phyloP scores from a whole-genome alignment of 2,113 vertebrate species.

The Actenoides hombroni region DNA sequence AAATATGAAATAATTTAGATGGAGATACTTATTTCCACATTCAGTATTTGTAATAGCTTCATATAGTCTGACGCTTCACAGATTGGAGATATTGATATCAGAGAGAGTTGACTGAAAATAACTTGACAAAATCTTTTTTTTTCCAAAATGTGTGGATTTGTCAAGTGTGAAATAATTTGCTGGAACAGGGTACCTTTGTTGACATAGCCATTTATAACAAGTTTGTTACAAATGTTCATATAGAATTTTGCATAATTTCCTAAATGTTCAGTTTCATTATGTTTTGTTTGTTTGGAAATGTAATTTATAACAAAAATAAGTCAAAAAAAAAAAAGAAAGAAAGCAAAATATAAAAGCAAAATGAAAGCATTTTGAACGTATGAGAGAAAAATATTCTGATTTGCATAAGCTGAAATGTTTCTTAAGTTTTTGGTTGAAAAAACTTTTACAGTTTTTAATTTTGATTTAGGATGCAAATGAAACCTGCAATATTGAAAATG shows the following conservation, averaged over 20 bases:
- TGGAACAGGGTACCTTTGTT: neutral
- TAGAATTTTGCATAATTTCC: neutral
- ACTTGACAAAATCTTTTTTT: neutral
- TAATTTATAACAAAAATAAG: neutral
- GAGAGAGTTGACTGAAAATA: neutral
- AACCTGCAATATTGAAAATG: neutral
- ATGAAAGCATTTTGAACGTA: neutral
- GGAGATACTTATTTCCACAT: constrained; percentile 67
- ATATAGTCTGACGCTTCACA: neutral
- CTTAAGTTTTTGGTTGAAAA: neutral
- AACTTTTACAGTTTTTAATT: neutral
- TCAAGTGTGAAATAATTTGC: neutral
- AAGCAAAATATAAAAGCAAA: neutral
- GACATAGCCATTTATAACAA: neutral
- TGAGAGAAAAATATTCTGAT: neutral
- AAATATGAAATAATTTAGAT: constrained; percentile 61
- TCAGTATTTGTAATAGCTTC: constrained; percentile 28
- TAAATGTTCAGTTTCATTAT: neutral
- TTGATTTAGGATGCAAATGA: neutral
- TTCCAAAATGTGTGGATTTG: neutral
- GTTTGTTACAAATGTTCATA: neutral
- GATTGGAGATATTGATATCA: neutral
- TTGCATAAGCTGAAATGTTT: neutral
- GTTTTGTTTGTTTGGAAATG: neutral
- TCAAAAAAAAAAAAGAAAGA: neutral